Evolutionary conservation across 1,140 invertebrate genomes (phyloP), one percentile per base, ranked within the genome.

Genomic region (Drosophila gunungcola): DNA sequence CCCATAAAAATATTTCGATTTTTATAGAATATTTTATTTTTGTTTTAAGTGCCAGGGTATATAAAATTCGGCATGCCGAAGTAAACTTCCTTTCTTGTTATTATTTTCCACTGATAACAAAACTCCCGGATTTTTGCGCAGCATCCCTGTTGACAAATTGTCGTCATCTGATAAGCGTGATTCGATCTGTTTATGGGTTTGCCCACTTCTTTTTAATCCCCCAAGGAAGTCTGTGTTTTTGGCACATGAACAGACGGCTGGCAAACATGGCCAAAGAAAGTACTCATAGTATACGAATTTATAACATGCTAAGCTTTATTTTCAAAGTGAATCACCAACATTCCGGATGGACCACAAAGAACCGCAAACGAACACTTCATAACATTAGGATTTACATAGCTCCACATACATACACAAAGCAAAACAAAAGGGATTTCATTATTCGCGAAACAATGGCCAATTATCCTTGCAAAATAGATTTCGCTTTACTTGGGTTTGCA

Each of bases 251-350:
- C 48, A 49, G 54, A 36, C 6, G 12, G 16, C 36, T 25, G 13
- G 49, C 10, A 52, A 64, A 62, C 70, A 57, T 43, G 12, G 36
- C 34, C 34, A 39, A 48, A 69, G 34, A 68, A 56, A 70, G 42
- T 25, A 29, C 10, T 38, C 5, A 27, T 11, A 65, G 12, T 63
- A 9, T 70, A 38, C 46, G 64, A 76, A 73, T 53, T 73, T 43
- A 63, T 84, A 73, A 72, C 83, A 84, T 58, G 75, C 73, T 80
- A 73, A 75, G 75, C 82, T 86, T 86, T 86, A 86, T 86, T 86
- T 70, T 53, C 75, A 78, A 85, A 80, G 53, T 81, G 70, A 81
- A 83, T 74, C 62, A 84, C 63, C 77, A 85, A 85, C 68, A 86
- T 68, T 86, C 60, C 73, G 76, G 49, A 68, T 64, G 58, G 57